phyloP scores from a whole-genome alignment of 2,888 invertebrate species.

The Entomobrya multifasciata region DNA sequence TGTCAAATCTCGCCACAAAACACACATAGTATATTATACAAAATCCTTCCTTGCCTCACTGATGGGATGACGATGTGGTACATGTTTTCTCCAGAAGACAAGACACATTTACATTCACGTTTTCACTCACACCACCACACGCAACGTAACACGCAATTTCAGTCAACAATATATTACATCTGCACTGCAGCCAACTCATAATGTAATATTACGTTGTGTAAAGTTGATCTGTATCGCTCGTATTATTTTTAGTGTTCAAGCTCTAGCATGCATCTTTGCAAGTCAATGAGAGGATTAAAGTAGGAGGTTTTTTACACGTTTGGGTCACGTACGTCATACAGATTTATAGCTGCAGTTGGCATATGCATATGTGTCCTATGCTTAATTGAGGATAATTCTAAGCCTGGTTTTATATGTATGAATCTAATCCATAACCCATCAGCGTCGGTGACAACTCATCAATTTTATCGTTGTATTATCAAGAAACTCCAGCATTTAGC shows the following conservation, averaged over 20 bases:
- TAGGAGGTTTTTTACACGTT: too few relatives aligned
- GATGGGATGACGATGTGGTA: neutral
- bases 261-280: neutral
- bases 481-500: too few relatives aligned
- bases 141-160: neutral
- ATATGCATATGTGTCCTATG: too few relatives aligned
- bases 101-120: slow-evolving; percentile 12
- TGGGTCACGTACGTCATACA: too few relatives aligned
- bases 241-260: neutral
- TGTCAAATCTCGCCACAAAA: neutral
- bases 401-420: too few relatives aligned
- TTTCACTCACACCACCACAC: slow-evolving; percentile 23
- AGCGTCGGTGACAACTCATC: too few relatives aligned
- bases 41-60: neutral
- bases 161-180: neutral
- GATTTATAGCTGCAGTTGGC: too few relatives aligned
- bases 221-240: too few relatives aligned
- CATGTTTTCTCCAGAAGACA: neutral
- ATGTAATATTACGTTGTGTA: too few relatives aligned
- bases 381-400: too few relatives aligned
- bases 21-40: neutral
- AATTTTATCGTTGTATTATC: too few relatives aligned
- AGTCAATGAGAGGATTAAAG: neutral
- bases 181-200: neutral
- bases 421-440: too few relatives aligned